Evolutionary conservation across 2,113 vertebrate species (phyloP).

Genomic region (Sitta europaea): DNA sequence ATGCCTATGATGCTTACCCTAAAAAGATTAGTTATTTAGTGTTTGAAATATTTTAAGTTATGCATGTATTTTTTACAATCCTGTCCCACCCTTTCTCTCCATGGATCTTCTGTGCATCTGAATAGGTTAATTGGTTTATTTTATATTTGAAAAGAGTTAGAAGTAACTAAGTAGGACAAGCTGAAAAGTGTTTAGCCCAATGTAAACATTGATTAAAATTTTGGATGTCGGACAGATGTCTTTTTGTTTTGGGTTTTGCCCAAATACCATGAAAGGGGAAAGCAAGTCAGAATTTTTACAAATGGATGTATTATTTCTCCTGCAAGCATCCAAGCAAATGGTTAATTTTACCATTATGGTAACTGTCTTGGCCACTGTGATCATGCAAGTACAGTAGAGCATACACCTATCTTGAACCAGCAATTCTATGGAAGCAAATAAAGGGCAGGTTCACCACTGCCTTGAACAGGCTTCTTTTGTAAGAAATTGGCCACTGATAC

Average conservation of each 20-base stretch:
- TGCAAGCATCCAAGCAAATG: neutral
- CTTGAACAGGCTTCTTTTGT: neutral
- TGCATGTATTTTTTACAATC: constrained; percentile 23
- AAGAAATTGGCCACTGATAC: neutral
- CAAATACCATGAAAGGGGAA: neutral
- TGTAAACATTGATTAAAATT: neutral
- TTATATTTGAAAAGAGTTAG: neutral
- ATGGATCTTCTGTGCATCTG: constrained; percentile 46
- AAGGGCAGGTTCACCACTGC: neutral
- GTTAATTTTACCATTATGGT: neutral
- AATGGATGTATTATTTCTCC: neutral
- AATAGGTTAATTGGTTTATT: neutral
- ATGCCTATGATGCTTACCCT: neutral
- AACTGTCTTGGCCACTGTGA: neutral
- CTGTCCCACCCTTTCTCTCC: neutral
- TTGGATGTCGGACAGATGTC: neutral
- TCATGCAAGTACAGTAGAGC: neutral
- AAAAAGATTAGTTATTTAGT: neutral
- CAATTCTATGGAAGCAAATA: neutral
- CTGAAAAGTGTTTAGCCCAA: neutral
- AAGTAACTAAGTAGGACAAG: neutral
- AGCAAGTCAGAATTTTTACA: neutral
- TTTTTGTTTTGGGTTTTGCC: neutral
- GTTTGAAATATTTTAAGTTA: neutral
- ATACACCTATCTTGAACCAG: neutral